These are phyloP conservation scores for Drosophila erecta DNA, from an alignment of 1,140 invertebrate genomes.

Conservation along the genomic window DNA sequence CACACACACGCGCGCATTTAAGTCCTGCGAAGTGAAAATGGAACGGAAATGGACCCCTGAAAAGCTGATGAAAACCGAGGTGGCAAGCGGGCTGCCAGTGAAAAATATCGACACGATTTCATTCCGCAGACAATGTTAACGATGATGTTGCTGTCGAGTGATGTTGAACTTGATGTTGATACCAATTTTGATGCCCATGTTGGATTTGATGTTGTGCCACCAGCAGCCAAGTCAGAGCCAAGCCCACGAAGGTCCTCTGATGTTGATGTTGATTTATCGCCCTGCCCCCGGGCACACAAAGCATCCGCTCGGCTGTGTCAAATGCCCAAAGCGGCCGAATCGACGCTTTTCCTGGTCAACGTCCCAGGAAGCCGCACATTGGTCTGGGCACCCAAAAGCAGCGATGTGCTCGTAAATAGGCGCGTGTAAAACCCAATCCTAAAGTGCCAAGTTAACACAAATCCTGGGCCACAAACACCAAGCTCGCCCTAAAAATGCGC, in stretches of 20 bases:
- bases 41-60: slow-evolving; percentile 1
- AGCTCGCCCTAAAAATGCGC: background rate
- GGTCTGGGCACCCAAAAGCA: slow-evolving; percentile 5
- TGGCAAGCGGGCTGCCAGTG: slow-evolving; percentile 14
- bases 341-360: slow-evolving; percentile 40
- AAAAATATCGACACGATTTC: slow-evolving; percentile 42
- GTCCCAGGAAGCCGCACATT: slow-evolving; percentile 28
- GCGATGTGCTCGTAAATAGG: background rate
- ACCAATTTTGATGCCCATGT: background rate
- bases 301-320: slow-evolving; percentile 59
- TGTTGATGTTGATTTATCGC: slow-evolving; percentile 67
- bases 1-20: slow-evolving; percentile 4
- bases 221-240: background rate
- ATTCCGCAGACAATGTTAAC: slow-evolving; percentile 16
- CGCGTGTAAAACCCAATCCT: background rate
- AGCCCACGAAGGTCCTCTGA: slow-evolving; percentile 16
- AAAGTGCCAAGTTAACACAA: slow-evolving; percentile 34
- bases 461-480: background rate
- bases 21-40: slow-evolving; percentile 18
- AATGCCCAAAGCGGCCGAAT: slow-evolving; percentile 49
- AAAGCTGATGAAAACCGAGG: background rate
- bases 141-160: slow-evolving; percentile 9
- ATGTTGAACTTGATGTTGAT: background rate
- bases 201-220: slow-evolving; percentile 4
- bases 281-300: slow-evolving; percentile 35